Evolutionary conservation across 2,888 invertebrate species (phyloP), one percentile per base, ranked within the genome.

Genomic region (Drosophila longiperda): DNA sequence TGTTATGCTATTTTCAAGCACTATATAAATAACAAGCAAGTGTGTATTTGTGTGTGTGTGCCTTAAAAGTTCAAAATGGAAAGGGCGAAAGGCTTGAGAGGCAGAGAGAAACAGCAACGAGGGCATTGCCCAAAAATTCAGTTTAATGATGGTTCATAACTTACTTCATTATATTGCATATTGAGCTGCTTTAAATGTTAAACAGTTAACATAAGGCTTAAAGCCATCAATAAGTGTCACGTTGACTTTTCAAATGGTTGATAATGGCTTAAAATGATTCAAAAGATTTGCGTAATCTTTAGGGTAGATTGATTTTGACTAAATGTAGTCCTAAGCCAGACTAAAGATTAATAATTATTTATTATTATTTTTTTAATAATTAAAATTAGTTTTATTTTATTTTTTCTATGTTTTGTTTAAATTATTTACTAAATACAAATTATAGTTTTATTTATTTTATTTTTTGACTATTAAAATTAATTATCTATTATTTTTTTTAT

Each of bases 1-100:
- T 87, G 89, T 87, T 87, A 87, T 89, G 84, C 80, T 87, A 85
- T 89, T 89, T 85, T 73, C 40, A 82, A 85, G 89, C 80, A 89
- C 84, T 77, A 69, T 76, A 83, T 87, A 84, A 89, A 84, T 81
- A 89, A 83, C 76, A 73, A 70, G 76, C 70, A 70, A 26, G n/a
- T 55, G 38, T 45, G 12, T 45, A 12, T 45, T 11, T 12, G 42
- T 40, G 3, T 17, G n/a, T 82, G 83, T 77, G 64, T 80, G 81
- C 72, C 69, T 71, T 70, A 57, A 80, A 75, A 76, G 59, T 72
- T 66, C 55, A 50, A 40, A 48, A 88, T 61, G 38, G 71, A 80
- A 83, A 84, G 87, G 87, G 89, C 89, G 89, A 87, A 89, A 79
- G 75, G 81, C 86, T 66, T 66, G 53, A 53, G 50, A 34, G 15